Evolutionary conservation across 1,140 invertebrate species (phyloP), one percentile per base, ranked within the genome.

Genomic region (Conus betulinus): DNA sequence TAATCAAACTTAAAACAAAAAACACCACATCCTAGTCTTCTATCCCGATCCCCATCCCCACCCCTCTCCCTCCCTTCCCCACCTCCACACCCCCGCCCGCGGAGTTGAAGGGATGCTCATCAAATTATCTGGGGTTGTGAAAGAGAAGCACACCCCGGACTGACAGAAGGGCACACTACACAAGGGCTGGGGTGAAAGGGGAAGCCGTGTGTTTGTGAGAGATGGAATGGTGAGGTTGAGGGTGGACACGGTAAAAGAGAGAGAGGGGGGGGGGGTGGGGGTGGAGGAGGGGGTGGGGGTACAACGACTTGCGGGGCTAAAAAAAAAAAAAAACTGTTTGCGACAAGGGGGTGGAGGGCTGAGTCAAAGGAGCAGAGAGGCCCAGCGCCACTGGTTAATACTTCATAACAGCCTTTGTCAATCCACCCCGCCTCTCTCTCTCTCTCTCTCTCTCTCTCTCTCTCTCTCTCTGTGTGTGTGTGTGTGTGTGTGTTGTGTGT

Each of bases 81-180:
- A 60, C 51, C 84, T 67, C 84, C 84, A 23, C 67, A 71, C 71
- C 74, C 51, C 67, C 52, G 71, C 51, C 51, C 71, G 84, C 52
- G 67, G 84, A 10, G 84, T 63, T 27, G 84, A 85, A 52, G 84
- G 67, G 63, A 67, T 74, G 84, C 63, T 74, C 17, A 74, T 74
- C 74, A 63, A 85, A n/a, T 74, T 63, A 74, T 52, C 84, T 85
- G 25, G 63, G 23, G 79, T 17, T 25, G 78, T 23, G 60, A 51
- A 81, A 83, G 10, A 74, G 71, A 87, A 87, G 17, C 53, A 87
- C 71, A n/a, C 8, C 27, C 23, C 10, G 74, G 27, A 51, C 13
- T 84, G 74, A 74, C 55, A 88, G 87, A 88, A 84, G 63, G 60
- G 86, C 53, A 20, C 5, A n/a, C 57, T 11, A 5, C 8, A 60